Conservation (phyloP, 2,797 vertebrate genomes). For the Sardinella longiceps region DNA sequence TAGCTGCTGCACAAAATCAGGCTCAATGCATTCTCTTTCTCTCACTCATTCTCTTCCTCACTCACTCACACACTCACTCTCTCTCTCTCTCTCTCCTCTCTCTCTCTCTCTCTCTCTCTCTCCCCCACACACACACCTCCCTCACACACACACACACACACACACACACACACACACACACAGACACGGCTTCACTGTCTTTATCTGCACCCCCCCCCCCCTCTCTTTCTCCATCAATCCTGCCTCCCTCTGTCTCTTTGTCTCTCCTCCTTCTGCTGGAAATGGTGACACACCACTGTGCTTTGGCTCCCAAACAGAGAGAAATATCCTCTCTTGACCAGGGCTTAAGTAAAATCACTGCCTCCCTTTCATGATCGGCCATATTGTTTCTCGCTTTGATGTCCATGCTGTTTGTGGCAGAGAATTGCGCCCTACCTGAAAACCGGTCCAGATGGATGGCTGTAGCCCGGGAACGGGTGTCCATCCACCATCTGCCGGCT, state of each 20-base stretch:
- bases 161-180: not conserved
- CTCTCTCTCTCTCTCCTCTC: not conserved
- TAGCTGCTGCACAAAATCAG: conserved; percentile 26
- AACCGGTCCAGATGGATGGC: conserved; percentile 70
- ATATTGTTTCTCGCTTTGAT: conserved; percentile 69
- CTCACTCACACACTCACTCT: too few species aligned
- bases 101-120: not conserved
- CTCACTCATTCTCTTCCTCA: conserved; percentile 16
- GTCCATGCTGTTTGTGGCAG: conserved; percentile 54
- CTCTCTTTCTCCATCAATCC: conserved; percentile 22
- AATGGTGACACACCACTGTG: conserved; percentile 35
- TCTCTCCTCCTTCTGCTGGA: conserved; percentile 34
- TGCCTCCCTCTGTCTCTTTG: conserved; percentile 16
- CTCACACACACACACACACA: not conserved
- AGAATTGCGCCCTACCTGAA: conserved; percentile 64
- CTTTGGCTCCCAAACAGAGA: conserved; percentile 66
- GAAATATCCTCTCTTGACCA: conserved; percentile 63
- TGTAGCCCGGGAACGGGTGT: conserved; percentile 53
- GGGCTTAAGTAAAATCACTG: conserved; percentile 60
- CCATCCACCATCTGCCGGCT: conserved; percentile 72
- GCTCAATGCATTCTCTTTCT: not conserved
- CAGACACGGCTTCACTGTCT: not conserved
- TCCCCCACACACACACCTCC: not conserved
- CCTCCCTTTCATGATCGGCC: conserved; percentile 63
- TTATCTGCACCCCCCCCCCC: conserved; percentile 14